phyloP scores from a whole-genome alignment of 2,888 invertebrate species.

The Mycalesis mineus region DNA sequence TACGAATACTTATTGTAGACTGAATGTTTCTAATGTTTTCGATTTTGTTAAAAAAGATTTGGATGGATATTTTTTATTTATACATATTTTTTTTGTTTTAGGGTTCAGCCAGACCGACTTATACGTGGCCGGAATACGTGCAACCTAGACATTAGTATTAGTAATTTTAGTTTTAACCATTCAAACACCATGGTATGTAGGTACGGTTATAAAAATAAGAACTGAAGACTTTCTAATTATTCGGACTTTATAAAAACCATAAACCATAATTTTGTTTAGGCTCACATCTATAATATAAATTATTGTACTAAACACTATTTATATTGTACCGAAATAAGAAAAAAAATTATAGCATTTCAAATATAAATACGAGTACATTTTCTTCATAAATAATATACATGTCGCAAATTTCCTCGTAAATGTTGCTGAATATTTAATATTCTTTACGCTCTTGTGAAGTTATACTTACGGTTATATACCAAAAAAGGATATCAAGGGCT shows the following conservation, averaged over 20 bases:
- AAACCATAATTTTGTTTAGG: neutral
- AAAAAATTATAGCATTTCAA: neutral
- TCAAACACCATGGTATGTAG: slow-evolving; percentile 30
- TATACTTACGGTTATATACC: neutral
- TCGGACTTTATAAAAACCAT: neutral
- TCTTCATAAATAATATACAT: neutral
- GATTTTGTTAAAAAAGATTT: too few relatives aligned
- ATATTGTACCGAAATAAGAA: neutral
- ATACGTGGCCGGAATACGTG: slow-evolving; percentile 64
- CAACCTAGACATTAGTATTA: slow-evolving; percentile 49
- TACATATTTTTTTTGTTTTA: slow-evolving; percentile 28
- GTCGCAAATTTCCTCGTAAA: neutral
- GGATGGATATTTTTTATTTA: too few relatives aligned
- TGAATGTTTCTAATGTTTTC: too few relatives aligned
- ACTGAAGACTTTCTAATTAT: neutral
- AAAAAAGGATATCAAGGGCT: slow-evolving; percentile 3
- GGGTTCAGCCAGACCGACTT: slow-evolving; percentile 50
- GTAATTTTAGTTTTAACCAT: slow-evolving; percentile 14
- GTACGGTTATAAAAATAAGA: neutral
- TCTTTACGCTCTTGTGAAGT: neutral
- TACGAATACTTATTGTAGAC: too few relatives aligned
- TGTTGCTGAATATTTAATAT: neutral
- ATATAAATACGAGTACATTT: neutral
- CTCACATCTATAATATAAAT: neutral
- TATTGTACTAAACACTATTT: neutral